These are phyloP conservation scores for Mythimna loreyi DNA, from an alignment of 2,888 invertebrate species.

Conservation along the genomic window DNA sequence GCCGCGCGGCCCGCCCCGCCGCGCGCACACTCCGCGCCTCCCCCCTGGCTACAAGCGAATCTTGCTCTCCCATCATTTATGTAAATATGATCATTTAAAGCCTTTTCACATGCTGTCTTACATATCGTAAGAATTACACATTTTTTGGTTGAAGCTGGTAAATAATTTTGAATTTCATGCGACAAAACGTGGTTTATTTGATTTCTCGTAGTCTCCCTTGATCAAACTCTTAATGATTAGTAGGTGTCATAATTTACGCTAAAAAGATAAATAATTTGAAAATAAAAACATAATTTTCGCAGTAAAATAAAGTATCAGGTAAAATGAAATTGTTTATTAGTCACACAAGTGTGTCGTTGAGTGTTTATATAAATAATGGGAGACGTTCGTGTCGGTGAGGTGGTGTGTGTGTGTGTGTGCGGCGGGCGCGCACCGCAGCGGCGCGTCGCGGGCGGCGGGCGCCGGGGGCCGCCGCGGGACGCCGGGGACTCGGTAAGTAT, in stretches of 20 bases:
- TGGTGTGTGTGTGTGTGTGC: neutral
- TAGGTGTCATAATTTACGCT: neutral
- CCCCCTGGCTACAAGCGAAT: no score
- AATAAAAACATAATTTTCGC: neutral
- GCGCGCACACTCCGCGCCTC: slow-evolving; percentile 39
- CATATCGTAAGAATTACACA: no score
- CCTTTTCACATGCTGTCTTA: no score
- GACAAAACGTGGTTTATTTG: neutral
- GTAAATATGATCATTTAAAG: neutral
- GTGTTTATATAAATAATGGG: neutral
- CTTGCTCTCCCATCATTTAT: neutral
- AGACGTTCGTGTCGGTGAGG: neutral
- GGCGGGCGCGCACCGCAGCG: neutral
- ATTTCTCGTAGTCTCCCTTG: neutral
- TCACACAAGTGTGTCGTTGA: neutral
- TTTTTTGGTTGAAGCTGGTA: no score
- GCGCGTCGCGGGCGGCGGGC: neutral
- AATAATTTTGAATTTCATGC: no score
- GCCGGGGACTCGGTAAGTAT: neutral
- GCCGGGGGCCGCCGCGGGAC: neutral
- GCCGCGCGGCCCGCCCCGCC: slow-evolving; percentile 69
- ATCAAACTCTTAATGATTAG: neutral
- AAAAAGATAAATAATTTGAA: neutral
- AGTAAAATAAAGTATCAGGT: neutral
- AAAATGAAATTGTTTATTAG: neutral